Evolutionary conservation across 2,113 vertebrate genomes (phyloP), one percentile per base, ranked within the genome.

Genomic region (Oplegnathus fasciatus): DNA sequence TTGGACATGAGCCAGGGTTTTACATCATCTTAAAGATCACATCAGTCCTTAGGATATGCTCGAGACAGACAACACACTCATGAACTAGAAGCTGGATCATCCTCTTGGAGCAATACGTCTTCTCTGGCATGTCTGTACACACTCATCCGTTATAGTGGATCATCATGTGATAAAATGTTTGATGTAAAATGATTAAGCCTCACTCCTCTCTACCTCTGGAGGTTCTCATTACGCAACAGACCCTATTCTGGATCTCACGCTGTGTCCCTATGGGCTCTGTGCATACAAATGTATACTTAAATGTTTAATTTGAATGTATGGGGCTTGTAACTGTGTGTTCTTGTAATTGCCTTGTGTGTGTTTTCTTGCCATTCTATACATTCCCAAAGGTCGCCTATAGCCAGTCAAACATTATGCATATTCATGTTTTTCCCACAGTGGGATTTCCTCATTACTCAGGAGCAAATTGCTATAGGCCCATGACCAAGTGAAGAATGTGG

Each of bases 1-100:
- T 28, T 70, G 67, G 73, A 75, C 32, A 46, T 58, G 22, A 46
- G 62, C 62, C 58, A 28, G 61, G 32, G 10, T 62, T 88, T 83
- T 64, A 58, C 70, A 40, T 79, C 57, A 37, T 83, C 67, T 52
- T 88, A 84, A 92, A 80, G 77, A 89, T 87, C 89, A 68, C 73
- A 69, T 72, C 52, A 79, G 61, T 89, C 84, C 80, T 70, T 0
- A 46, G 89, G 85, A 85, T 73, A 85, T 32, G 28, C 66, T 57
- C 26, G 3, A 61, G 46, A 83, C 17, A 68, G 68, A 68, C 69
- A 66, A 67, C 78, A 67, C 67, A 54, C 37, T 65, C 67, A 42
- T 6, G 65, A 86, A 89, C 88, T 80, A 61, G 24, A 67, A 62
- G 77, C 48, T 67, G 48, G 75, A 78, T 90, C 74, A 69, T 88